phyloP scores from a whole-genome alignment of 2,888 invertebrate species.

The Myopa tessellatipennis region DNA sequence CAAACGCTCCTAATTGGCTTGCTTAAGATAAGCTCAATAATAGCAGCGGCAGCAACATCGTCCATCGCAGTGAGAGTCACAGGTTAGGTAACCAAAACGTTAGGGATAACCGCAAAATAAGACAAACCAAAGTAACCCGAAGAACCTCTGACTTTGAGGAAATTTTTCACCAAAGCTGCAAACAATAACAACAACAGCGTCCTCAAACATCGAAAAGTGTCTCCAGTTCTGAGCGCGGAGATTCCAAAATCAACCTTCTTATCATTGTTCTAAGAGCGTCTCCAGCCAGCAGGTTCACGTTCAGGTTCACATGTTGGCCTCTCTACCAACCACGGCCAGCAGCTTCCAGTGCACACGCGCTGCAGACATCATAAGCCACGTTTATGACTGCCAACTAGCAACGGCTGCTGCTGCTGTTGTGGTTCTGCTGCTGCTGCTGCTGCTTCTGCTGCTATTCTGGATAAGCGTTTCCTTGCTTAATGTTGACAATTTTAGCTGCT shows the following conservation, averaged over 20 bases:
- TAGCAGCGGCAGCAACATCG: conserved; percentile 8
- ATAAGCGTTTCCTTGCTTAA: neutral
- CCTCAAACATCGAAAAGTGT: neutral
- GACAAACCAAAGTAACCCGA: too few relatives aligned
- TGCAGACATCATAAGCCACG: conserved; percentile 13
- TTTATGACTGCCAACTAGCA: conserved; percentile 21
- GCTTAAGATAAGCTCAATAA: conserved; percentile 32
- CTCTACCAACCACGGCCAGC: neutral
- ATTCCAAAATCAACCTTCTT: too few relatives aligned
- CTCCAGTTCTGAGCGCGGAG: too few relatives aligned
- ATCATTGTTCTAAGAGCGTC: neutral
- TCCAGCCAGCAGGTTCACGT: neutral
- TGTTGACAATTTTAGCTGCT: neutral
- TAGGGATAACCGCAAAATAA: too few relatives aligned
- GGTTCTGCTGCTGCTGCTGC: conserved; percentile 6
- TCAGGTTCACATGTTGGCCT: neutral
- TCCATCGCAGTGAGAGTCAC: neutral
- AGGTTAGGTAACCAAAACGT: neutral
- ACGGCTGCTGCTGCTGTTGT: neutral
- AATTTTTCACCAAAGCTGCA: neutral
- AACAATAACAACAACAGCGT: neutral
- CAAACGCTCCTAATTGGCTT: conserved; percentile 36
- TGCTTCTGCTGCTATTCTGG: neutral
- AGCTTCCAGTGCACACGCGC: neutral
- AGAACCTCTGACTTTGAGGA: neutral